Base-by-base conservation (phyloP, 2,888 invertebrate species). In the Falcaria lacertinaria region DNA sequence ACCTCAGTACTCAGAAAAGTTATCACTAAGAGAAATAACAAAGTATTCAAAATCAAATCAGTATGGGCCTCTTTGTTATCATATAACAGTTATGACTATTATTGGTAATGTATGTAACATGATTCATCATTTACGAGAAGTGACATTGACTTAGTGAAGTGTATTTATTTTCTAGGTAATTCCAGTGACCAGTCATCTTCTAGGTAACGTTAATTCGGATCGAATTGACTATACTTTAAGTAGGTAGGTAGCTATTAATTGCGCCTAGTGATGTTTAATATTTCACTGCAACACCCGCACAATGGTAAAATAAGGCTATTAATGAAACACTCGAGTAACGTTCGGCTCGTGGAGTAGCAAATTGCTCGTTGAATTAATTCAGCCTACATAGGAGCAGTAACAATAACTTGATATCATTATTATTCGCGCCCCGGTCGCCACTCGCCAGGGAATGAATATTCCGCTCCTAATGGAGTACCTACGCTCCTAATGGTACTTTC, bases 381-480 rank as follows among this genome's bases (percentile, higher is more conserved):
- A 64, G 68, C 69, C 64, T 63, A 60, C 71, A 69, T 66, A 67
- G 68, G 63, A 61, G 63, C 64, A 52, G 66, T 72, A 74, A 75
- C 70, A 75, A 74, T 74, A 75, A 72, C 74, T 67, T 66, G 67
- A 69, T 73, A 70, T 73, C 69, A 73, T 75, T 69, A 69, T 69
- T 70, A 72, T 70, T 69, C 72, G 50, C 48, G 65, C 57, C 57
- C 50, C 57, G 53, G 53, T 46, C 54, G 56, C 62, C 60, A 60
- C 60, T 63, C 52, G 53, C 60, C 44, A 58, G 60, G 59, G 61
- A 76, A 76, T 75, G 75, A 77, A 76, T 77, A 76, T 78, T 77
- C 73, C 65, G 43, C 66, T 57, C 53, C 61, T 70, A 76, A 78
- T 74, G 69, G 70, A 69, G 64, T 71, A n/a, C n/a, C n/a, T n/a